Evolutionary conservation across 1,140 invertebrate species (phyloP).

Genomic region (Drosophila subobscura): DNA sequence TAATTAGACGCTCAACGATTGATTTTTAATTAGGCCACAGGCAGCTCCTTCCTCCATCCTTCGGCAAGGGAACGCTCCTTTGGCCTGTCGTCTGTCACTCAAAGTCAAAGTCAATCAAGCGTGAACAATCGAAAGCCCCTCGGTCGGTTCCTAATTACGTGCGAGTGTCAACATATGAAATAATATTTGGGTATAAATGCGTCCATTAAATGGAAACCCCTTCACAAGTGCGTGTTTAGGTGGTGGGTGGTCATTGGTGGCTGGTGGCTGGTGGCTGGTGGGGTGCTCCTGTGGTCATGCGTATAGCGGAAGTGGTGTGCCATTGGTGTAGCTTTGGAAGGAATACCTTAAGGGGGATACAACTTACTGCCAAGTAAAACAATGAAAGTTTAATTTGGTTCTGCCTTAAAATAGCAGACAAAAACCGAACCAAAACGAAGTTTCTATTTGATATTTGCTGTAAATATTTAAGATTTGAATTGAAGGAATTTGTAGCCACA

Average conservation of each 20-base stretch:
- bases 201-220: conserved; percentile 38
- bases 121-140: conserved; percentile 11
- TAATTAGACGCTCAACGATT: conserved; percentile 67
- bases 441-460: no score
- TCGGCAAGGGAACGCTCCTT: background rate
- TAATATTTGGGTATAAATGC: conserved; percentile 73
- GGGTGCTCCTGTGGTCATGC: no score
- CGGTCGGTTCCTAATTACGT: conserved; percentile 68
- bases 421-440: no score
- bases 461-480: no score
- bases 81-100: conserved; percentile 14
- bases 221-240: background rate
- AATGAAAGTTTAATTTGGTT: no score
- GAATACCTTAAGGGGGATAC: no score
- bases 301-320: background rate
- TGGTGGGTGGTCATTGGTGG: no score
- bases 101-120: conserved; percentile 64
- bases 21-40: conserved; percentile 70
- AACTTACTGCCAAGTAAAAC: no score
- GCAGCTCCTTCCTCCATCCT: conserved; percentile 7
- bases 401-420: no score
- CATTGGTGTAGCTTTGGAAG: background rate
- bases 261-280: no score
- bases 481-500: no score
- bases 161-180: conserved; percentile 81